Evolutionary conservation across 2,113 vertebrate genomes (phyloP).

Genomic region (Cyprinodon variegatus): DNA sequence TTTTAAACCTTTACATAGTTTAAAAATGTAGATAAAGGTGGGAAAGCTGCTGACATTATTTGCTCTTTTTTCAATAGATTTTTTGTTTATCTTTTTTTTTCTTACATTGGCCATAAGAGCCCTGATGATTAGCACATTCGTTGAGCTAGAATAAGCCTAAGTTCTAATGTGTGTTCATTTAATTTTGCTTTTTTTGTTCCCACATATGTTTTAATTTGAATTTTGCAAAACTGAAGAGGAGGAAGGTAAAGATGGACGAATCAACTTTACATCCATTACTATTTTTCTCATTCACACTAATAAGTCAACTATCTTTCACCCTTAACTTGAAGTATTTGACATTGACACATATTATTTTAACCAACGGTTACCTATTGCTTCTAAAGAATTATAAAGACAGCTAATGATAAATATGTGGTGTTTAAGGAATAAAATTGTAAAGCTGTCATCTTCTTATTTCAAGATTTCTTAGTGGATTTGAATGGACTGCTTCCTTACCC

Average conservation of each 20-base stretch:
- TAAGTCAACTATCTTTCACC: slow-evolving; percentile 61
- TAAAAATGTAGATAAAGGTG: not conserved
- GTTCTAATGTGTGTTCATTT: slow-evolving; percentile 4
- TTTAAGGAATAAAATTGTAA: no score
- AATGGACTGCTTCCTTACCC: not conserved
- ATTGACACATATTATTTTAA: slow-evolving; percentile 35
- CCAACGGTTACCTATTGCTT: not conserved
- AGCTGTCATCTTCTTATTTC: not conserved
- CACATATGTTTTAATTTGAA: slow-evolving; percentile 25
- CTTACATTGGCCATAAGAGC: not conserved
- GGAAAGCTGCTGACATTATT: not conserved
- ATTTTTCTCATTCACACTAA: slow-evolving; percentile 65
- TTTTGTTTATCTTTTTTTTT: not conserved
- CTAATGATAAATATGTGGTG: not conserved
- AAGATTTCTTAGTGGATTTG: not conserved
- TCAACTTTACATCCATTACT: slow-evolving; percentile 23
- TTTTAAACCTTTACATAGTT: not conserved
- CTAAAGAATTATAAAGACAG: not conserved
- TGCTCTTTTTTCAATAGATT: not conserved
- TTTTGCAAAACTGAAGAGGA: slow-evolving; percentile 84
- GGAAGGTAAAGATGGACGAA: slow-evolving; percentile 86
- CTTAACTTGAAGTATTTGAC: slow-evolving; percentile 72
- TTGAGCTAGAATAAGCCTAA: slow-evolving; percentile 1
- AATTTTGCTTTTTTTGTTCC: slow-evolving; percentile 33
- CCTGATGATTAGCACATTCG: no score